Conservation (phyloP, 2,113 vertebrate species). For the Microtus ochrogaster region DNA sequence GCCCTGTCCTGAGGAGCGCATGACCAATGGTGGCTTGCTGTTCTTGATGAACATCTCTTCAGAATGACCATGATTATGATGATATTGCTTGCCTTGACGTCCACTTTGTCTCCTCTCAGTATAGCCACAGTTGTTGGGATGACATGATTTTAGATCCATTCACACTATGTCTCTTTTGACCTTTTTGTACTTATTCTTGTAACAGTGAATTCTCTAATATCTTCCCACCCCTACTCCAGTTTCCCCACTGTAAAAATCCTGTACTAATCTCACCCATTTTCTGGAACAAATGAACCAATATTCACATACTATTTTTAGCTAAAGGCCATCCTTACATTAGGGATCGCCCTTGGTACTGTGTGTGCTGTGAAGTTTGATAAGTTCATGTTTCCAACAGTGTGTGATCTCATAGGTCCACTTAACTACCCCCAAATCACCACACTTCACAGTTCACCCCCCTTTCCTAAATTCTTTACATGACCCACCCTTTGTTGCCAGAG, state of each 20-base stretch:
- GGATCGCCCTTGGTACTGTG: neutral
- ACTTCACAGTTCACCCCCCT: neutral
- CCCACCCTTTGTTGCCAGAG: neutral
- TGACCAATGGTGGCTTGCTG: neutral
- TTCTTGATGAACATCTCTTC: conserved; percentile 32
- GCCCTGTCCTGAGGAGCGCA: neutral
- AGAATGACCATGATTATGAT: conserved; percentile 33
- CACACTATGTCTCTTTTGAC: neutral
- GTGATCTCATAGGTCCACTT: neutral
- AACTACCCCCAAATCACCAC: neutral
- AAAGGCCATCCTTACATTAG: neutral
- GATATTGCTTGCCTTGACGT: neutral
- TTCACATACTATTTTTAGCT: neutral
- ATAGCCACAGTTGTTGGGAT: neutral
- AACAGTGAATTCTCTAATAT: neutral
- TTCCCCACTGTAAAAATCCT: neutral
- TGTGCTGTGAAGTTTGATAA: neutral
- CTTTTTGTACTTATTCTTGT: neutral
- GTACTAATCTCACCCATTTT: neutral
- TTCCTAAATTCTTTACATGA: neutral
- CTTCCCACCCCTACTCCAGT: neutral
- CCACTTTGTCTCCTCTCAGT: neutral
- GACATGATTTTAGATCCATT: conserved; percentile 17
- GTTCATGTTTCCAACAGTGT: no score
- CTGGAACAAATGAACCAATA: neutral